Evolutionary conservation across 2,113 vertebrate species (phyloP), one percentile per base, ranked within the genome.

Genomic region (Tupaia chinensis): DNA sequence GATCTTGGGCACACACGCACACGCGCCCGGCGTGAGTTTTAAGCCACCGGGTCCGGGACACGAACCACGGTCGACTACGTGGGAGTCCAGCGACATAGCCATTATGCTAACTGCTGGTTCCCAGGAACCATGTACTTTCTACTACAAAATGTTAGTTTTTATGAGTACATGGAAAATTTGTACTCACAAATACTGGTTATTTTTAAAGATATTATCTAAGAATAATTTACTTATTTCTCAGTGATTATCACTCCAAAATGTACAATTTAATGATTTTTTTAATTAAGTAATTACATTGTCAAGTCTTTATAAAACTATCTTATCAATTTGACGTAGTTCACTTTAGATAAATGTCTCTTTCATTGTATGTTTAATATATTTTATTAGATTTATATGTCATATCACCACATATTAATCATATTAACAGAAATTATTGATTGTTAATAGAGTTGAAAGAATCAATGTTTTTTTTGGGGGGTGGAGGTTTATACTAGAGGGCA

Each of bases 251-350:
- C 61, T 66, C 54, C 44, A 95, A 78, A 19, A 82, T 32, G 74
- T 77, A 93, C 12, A 94, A 77, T 22, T 95, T 70, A 15, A 84
- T 78, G 13, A 54, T 29, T 83, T 95, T 91, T 54, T 44, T 34
- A 79, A 94, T 78, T 23, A 77, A 11, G 17, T 53, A 20, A 94
- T 77, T 65, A 29, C 15, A 87, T 92, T 79, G 29, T 61, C 61
- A 74, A n/a, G 3, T 13, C 14, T 58, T 91, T 87, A 81, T 73
- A 19, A 81, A 85, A 65, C 3, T 56, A 20, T 61, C 54, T 95
- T 56, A 65, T 25, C 23, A 61, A 23, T 74, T 91, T 80, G 3
- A n/a, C 69, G 17, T 0, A 73, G 11, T 72, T 89, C 29, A 89
- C 25, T 60, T 86, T 54, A 65, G 25, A 53, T 70, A 16, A 32